These are phyloP conservation scores for Eucidaris tribuloides DNA, from an alignment of 35 echinoderm and acorn worm species.

Conservation along the genomic window DNA sequence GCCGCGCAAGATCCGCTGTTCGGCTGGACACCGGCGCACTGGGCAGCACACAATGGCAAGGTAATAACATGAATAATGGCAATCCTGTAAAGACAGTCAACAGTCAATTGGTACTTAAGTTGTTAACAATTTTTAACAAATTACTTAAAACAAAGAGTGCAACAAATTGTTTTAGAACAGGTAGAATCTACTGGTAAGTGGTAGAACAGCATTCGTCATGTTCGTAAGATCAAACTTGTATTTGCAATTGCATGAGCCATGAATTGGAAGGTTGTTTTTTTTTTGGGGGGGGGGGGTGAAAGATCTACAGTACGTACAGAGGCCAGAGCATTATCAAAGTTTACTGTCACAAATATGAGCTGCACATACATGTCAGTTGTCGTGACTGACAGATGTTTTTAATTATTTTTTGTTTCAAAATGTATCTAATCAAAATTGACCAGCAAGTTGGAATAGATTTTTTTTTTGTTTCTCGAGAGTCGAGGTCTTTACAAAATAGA, in stretches of 20 bases:
- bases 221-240: background rate
- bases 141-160: background rate
- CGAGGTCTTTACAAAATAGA: no score
- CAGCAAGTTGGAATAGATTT: no score
- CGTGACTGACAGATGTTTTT: no score
- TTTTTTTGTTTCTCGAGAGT: no score
- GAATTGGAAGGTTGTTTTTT: no score
- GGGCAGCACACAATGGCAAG: constrained; percentile 88
- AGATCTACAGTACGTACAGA: no score
- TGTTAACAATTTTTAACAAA: background rate
- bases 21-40: constrained; percentile 97
- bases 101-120: background rate
- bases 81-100: background rate
- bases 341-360: no score
- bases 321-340: no score
- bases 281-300: no score
- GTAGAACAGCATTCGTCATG: background rate
- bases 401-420: no score
- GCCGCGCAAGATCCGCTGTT: constrained; percentile 78
- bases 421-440: no score
- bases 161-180: background rate
- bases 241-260: background rate
- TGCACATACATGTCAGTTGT: no score
- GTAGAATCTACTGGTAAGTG: background rate
- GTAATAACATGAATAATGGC: constrained; percentile 2